Percentiles rank a stretch among this genome's conserved stretches.
Evolutionary conservation across 2,888 invertebrate genomes (phyloP).

Genomic region (Molanna angustata): DNA sequence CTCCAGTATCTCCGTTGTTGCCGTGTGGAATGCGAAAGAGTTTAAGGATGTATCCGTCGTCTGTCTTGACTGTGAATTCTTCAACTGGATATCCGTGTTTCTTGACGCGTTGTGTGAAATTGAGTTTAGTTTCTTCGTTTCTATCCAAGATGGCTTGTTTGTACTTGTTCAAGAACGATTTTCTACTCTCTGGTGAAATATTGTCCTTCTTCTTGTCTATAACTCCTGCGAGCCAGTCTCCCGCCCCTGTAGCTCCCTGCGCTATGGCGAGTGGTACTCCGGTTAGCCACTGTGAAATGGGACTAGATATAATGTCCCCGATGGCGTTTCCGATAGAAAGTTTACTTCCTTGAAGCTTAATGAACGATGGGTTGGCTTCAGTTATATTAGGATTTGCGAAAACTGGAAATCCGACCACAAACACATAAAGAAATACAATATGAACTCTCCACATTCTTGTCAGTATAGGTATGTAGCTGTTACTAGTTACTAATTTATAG

Average conservation of each 20-base stretch:
- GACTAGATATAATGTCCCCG: constrained; percentile 12
- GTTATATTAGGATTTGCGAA: too few relatives aligned
- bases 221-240: constrained; percentile 22
- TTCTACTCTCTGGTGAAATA: constrained; percentile 34
- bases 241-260: constrained; percentile 15
- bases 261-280: constrained; percentile 16
- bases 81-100: constrained; percentile 45
- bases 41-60: constrained; percentile 49
- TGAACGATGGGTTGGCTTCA: too few relatives aligned
- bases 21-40: constrained; percentile 47
- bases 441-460: too few relatives aligned
- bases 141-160: constrained; percentile 35
- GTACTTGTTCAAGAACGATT: constrained; percentile 40
- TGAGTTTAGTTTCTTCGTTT: constrained; percentile 38
- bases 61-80: constrained; percentile 44
- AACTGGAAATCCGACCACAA: too few relatives aligned
- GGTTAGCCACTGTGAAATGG: constrained; percentile 8
- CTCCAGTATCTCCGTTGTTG: constrained; percentile 33
- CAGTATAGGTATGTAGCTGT: too few relatives aligned
- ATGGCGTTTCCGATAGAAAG: too few relatives aligned
- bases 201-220: constrained; percentile 4
- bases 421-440: too few relatives aligned
- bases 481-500: too few relatives aligned
- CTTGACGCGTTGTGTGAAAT: constrained; percentile 43
- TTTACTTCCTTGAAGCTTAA: too few relatives aligned